Evolutionary conservation across 2,797 vertebrate species (phyloP).

Genomic region (Pampus argenteus): DNA sequence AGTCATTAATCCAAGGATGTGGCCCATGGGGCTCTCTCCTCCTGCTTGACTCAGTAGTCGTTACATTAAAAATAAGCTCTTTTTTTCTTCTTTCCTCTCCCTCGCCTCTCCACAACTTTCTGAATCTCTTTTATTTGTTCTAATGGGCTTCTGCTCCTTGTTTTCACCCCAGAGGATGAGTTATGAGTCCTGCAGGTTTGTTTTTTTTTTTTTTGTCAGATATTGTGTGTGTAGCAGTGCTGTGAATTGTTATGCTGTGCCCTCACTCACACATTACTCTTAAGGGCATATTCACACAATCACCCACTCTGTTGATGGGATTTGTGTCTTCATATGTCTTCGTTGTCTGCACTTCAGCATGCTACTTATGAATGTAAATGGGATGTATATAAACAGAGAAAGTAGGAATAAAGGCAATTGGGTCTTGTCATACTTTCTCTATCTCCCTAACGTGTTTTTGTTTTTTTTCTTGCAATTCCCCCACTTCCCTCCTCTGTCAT

Average conservation of each 20-base stretch:
- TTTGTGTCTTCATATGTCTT: constrained; percentile 45
- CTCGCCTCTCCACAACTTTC: constrained; percentile 13
- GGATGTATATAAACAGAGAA: constrained; percentile 24
- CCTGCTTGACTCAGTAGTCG: constrained; percentile 54
- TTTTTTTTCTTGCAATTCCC: background rate
- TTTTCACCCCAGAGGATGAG: constrained; percentile 56
- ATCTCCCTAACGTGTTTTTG: constrained; percentile 21
- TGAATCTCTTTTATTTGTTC: constrained; percentile 58
- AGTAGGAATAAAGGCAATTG: constrained; percentile 29
- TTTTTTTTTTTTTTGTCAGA: too few species aligned
- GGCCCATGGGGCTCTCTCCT: constrained; percentile 53
- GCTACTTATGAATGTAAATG: constrained; percentile 18
- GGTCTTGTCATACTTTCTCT: constrained; percentile 30
- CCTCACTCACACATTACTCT: constrained; percentile 39
- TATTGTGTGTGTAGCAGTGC: constrained; percentile 4
- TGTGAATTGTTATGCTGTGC: constrained; percentile 41
- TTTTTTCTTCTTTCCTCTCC: constrained; percentile 21
- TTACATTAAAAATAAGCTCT: constrained; percentile 66
- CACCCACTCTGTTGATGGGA: constrained; percentile 38
- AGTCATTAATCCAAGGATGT: constrained; percentile 75
- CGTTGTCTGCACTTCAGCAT: constrained; percentile 39
- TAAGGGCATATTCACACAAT: constrained; percentile 41
- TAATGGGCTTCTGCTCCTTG: constrained; percentile 62
- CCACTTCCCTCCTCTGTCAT: constrained; percentile 48
- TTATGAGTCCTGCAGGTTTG: too few species aligned